Evolutionary conservation across 1,140 invertebrate species (phyloP).

Genomic region (Pomacea maculata): DNA sequence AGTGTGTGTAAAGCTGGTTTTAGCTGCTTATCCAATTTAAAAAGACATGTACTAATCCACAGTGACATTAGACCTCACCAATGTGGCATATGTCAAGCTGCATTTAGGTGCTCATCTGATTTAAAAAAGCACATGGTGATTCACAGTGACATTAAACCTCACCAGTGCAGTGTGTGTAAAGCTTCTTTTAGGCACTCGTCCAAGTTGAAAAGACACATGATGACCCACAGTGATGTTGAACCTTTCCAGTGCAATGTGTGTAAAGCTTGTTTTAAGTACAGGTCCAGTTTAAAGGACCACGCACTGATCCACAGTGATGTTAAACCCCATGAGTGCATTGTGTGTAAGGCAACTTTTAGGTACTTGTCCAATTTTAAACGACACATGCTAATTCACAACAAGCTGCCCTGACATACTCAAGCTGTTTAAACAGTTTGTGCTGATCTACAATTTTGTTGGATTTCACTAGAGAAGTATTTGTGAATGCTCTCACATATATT

Average conservation of each 20-base stretch:
- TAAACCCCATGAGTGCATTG: too few relatives aligned
- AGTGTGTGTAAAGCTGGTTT: conserved; percentile 3
- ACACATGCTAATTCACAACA: too few relatives aligned
- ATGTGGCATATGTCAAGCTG: conserved; percentile 3
- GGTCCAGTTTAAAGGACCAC: not conserved
- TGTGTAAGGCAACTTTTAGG: too few relatives aligned
- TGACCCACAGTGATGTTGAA: conserved; percentile 1
- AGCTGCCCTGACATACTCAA: too few relatives aligned
- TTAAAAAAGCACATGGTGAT: conserved; percentile 18
- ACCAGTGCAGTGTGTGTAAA: conserved; percentile 5
- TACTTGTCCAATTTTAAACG: too few relatives aligned
- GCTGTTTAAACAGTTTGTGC: not conserved
- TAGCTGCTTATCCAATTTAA: not conserved
- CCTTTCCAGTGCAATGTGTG: not conserved
- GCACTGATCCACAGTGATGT: not conserved
- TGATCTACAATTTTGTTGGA: not conserved
- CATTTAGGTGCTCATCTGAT: not conserved
- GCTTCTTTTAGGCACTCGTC: not conserved
- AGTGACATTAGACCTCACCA: not conserved
- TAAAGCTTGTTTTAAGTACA: not conserved
- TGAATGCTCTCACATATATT: not conserved
- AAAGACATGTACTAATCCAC: conserved; percentile 6
- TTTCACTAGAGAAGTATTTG: not conserved
- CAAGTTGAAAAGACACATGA: conserved; percentile 5
- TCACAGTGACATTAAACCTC: not conserved